Evolutionary conservation across 2,888 invertebrate genomes (phyloP).

Genomic region (Caenorhabditis sinica): DNA sequence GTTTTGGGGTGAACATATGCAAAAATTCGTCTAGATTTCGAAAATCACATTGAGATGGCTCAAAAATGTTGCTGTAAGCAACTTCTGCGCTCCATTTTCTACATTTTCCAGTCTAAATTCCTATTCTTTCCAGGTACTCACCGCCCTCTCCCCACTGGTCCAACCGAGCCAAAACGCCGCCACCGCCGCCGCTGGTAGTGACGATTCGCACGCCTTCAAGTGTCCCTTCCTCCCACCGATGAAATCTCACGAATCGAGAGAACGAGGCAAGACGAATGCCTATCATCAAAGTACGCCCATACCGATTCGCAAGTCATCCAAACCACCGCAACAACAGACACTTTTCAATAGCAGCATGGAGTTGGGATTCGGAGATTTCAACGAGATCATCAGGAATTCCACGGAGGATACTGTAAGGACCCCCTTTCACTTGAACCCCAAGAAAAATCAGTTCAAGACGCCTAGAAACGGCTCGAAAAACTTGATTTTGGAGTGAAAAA

Average conservation of each 20-base stretch:
- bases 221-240: constrained; percentile 59
- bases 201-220: constrained; percentile 41
- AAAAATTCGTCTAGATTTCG: too few relatives aligned
- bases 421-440: too few relatives aligned
- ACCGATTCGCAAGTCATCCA: background rate
- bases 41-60: too few relatives aligned
- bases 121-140: background rate
- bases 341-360: constrained; percentile 13
- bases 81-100: too few relatives aligned
- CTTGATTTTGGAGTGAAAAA: too few relatives aligned
- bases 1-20: too few relatives aligned
- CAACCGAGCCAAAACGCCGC: background rate
- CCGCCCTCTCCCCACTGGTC: constrained; percentile 11
- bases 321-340: background rate
- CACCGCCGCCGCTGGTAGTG: background rate
- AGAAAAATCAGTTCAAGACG: too few relatives aligned
- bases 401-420: constrained; percentile 48
- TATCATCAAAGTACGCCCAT: background rate
- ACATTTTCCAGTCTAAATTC: too few relatives aligned
- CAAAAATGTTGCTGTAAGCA: too few relatives aligned
- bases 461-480: too few relatives aligned
- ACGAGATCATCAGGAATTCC: constrained; percentile 43
- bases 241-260: constrained; percentile 47
- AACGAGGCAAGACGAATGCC: background rate
- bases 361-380: constrained; percentile 56